phyloP scores from a whole-genome alignment of 23 tunicate genomes.

The Halocynthia roretzi region DNA sequence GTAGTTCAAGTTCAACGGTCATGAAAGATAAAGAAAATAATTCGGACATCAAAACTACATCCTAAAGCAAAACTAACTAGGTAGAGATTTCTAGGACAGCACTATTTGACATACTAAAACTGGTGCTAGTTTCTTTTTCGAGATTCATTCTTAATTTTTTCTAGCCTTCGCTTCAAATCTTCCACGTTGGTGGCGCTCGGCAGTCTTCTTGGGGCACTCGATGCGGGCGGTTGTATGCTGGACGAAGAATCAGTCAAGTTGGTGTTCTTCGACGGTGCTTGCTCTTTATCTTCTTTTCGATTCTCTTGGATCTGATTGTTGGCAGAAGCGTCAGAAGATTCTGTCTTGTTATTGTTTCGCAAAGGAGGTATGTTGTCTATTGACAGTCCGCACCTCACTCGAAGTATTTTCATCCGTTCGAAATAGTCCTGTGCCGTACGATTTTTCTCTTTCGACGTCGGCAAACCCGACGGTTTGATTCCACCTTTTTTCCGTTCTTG shows the following conservation, averaged over 20 bases:
- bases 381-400: slow-evolving; percentile 10
- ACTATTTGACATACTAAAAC: too few species aligned
- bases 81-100: too few species aligned
- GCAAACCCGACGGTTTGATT: background rate
- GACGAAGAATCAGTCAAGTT: background rate
- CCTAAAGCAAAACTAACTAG: too few species aligned
- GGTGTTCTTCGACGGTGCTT: background rate
- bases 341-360: background rate
- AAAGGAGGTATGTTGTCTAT: background rate
- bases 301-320: background rate
- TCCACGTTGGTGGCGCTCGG: slow-evolving; percentile 14
- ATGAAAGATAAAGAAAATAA: too few species aligned
- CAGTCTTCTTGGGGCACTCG: background rate
- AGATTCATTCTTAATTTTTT: slow-evolving; percentile 20
- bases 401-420: slow-evolving; percentile 16
- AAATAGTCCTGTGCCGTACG: slow-evolving; percentile 7
- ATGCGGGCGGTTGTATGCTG: background rate
- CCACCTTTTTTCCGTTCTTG: slow-evolving; percentile 28
- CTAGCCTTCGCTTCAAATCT: slow-evolving; percentile 11
- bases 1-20: too few species aligned
- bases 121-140: slow-evolving; percentile 8
- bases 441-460: background rate
- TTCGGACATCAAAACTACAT: too few species aligned
- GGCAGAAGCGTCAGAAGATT: background rate
- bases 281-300: background rate